phyloP scores from a whole-genome alignment of 2,113 vertebrate species.

The Albula goreensis region DNA sequence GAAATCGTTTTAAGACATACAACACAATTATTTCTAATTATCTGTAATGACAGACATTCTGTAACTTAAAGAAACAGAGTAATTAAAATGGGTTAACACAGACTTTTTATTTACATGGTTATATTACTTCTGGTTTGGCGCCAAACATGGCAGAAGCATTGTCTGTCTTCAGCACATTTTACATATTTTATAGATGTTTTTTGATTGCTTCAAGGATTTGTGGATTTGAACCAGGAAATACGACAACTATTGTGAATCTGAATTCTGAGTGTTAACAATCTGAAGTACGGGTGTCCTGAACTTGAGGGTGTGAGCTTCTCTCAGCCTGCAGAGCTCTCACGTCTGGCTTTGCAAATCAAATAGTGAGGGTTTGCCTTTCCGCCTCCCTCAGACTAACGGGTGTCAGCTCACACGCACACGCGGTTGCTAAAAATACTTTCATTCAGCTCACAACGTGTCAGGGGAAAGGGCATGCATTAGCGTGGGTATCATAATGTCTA shows the following conservation, averaged over 20 bases:
- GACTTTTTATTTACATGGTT: background rate
- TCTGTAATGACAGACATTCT: no score
- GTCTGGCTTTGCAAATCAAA: conserved; percentile 52
- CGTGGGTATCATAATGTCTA: conserved; percentile 34
- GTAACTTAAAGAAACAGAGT: no score
- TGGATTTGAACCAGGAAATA: background rate
- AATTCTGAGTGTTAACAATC: background rate
- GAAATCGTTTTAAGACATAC: no score
- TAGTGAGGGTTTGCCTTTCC: conserved; percentile 51
- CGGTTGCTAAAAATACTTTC: conserved; percentile 58
- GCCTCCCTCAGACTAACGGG: conserved; percentile 47
- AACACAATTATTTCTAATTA: no score
- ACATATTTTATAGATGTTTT: background rate
- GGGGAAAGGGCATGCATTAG: conserved; percentile 48
- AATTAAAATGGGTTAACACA: no score
- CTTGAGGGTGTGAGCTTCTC: background rate
- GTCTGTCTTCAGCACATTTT: background rate
- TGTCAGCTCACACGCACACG: conserved; percentile 59
- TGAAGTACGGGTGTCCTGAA: background rate
- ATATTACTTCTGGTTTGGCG: background rate
- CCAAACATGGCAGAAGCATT: background rate
- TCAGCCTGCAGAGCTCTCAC: background rate
- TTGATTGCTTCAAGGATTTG: background rate
- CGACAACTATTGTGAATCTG: background rate
- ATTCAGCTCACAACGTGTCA: conserved; percentile 32